Conservation (phyloP, 2,113 vertebrate species). For the Marcusenius ussheri region DNA sequence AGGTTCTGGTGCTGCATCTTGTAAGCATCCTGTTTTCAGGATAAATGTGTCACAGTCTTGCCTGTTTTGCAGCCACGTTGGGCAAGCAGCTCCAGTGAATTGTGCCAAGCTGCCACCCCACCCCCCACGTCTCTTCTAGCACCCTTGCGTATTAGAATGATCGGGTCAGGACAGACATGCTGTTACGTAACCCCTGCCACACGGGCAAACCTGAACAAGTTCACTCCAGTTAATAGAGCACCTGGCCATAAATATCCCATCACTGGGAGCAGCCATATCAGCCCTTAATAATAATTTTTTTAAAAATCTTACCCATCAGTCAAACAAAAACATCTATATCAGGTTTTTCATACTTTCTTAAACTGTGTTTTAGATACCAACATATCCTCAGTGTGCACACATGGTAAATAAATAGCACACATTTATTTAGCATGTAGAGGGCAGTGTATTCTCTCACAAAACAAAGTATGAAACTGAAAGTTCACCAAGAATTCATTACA, state of each 20-base stretch:
- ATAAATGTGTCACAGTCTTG: not conserved
- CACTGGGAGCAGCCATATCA: not conserved
- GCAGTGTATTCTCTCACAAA: not conserved
- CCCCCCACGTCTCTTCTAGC: not conserved
- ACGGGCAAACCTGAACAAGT: not conserved
- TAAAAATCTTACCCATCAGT: not conserved
- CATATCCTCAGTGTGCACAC: not conserved
- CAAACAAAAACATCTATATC: not conserved
- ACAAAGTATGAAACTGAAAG: not conserved
- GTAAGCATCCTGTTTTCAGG: not conserved
- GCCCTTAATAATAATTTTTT: not conserved
- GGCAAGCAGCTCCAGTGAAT: not conserved
- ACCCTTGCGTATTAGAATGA: not conserved
- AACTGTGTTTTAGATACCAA: not conserved
- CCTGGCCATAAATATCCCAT: not conserved
- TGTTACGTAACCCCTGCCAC: not conserved
- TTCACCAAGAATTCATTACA: not conserved
- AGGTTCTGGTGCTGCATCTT: not conserved
- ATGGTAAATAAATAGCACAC: not conserved
- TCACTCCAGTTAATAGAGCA: conserved; percentile 5
- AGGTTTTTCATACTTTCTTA: not conserved
- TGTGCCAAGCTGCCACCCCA: not conserved
- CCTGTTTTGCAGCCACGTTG: not conserved
- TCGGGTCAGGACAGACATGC: not conserved
- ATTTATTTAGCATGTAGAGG: not conserved